Evolutionary conservation across 2,797 vertebrate genomes (phyloP), one percentile per base, ranked within the genome.

Genomic region (Hoplostethus mediterraneus): DNA sequence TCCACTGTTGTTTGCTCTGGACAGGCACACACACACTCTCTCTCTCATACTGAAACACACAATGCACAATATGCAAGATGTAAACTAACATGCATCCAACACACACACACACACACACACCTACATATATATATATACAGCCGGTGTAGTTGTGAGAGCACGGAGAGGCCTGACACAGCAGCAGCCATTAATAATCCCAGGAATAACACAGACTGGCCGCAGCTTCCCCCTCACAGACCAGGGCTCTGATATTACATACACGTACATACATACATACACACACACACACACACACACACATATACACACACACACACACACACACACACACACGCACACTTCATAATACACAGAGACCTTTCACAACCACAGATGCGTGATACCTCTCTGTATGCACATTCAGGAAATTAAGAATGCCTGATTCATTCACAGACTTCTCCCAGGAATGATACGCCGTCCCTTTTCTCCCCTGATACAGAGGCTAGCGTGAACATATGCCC

Each of bases 321-420:
- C 21, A 21, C 21, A 21, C 21, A 21, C 21, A 21, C 21, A 21
- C 21, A 21, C 21, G 1, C 67, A 60, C 47, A n/a, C 47, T 68
- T 59, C 14, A 21, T 65, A 64, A 72, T 67, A 91, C 85, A 91
- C 70, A 79, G 71, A 77, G 58, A 67, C 55, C 62, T 83, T 87
- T 90, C 64, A 85, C 83, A 86, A 73, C 75, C 70, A 79, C 64
- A 63, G 42, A 65, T 62, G 70, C 54, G 40, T 49, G 60, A 73
- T 79, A 58, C 42, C n/a, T 72, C 68, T 67, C 40, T 69, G 33
- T 67, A 57, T 79, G 67, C 64, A 82, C 75, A 88, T 84, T 86
- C 67, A 84, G 71, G 81, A 82, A 61, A 21, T 21, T 21, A 21
- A 21, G 21, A 21, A 21, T 21, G 21, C 21, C 21, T 21, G 21